phyloP scores from a whole-genome alignment of 2,888 invertebrate species.

The Anorthoa munda region DNA sequence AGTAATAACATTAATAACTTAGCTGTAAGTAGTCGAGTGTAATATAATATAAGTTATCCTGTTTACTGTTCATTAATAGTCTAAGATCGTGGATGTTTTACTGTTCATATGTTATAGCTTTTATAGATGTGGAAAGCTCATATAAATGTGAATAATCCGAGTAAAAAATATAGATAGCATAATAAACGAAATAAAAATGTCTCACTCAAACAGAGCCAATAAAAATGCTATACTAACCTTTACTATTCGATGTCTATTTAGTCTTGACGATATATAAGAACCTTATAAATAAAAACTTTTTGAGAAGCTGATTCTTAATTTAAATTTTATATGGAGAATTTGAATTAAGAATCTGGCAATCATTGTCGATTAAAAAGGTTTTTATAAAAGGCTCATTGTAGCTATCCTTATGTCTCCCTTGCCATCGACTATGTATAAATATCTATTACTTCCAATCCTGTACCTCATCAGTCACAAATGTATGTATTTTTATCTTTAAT shows the following conservation, averaged over 20 bases:
- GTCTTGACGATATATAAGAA: neutral
- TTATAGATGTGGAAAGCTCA: slow-evolving; percentile 40
- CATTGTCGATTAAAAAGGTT: no score
- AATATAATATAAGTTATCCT: slow-evolving; percentile 41
- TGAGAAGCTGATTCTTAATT: no score
- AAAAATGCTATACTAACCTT: neutral
- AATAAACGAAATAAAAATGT: slow-evolving; percentile 26
- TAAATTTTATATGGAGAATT: no score
- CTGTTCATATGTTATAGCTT: slow-evolving; percentile 37
- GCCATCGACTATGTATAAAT: slow-evolving; percentile 18
- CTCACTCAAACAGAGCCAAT: slow-evolving; percentile 7
- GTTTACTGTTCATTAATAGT: slow-evolving; percentile 47
- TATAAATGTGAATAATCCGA: slow-evolving; percentile 28
- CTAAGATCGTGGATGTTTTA: slow-evolving; percentile 39
- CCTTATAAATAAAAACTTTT: no score
- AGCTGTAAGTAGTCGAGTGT: slow-evolving; percentile 40
- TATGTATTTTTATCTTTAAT: slow-evolving; percentile 33
- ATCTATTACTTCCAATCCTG: slow-evolving; percentile 40
- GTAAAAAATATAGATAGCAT: slow-evolving; percentile 33
- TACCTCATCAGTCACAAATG: slow-evolving; percentile 54
- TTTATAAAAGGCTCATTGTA: neutral
- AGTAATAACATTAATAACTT: slow-evolving; percentile 59
- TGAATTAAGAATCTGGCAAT: no score
- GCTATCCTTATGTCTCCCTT: slow-evolving; percentile 23
- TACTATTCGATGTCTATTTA: slow-evolving; percentile 27